Evolutionary conservation across 2,888 invertebrate genomes (phyloP).

Genomic region (Pachydiplax longipennis): DNA sequence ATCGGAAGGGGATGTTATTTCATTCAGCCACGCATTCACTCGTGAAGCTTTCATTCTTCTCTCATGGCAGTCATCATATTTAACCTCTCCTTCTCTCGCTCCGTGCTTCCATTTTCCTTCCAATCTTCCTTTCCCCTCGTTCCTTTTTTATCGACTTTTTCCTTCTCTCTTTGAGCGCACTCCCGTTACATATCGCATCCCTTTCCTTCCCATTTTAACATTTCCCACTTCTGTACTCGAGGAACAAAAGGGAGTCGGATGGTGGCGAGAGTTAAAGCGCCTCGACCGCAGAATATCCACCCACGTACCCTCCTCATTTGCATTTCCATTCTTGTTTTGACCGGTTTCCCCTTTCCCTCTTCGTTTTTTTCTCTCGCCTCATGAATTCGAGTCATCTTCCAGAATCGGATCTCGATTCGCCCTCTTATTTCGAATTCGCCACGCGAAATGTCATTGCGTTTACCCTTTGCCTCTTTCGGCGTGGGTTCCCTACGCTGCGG

Average conservation of each 20-base stretch:
- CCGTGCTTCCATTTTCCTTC: neutral
- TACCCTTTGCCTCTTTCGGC: too few species aligned
- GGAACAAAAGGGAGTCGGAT: neutral
- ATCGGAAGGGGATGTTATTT: neutral
- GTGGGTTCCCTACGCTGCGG: too few species aligned
- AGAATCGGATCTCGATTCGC: neutral
- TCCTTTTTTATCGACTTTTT: neutral
- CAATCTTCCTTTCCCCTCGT: neutral
- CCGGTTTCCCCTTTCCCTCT: neutral
- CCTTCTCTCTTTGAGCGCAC: neutral
- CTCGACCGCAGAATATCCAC: neutral
- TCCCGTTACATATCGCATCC: neutral
- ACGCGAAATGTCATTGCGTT: neutral
- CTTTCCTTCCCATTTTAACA: neutral
- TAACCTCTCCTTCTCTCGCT: neutral
- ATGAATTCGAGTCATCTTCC: neutral
- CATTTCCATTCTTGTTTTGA: neutral
- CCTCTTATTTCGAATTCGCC: neutral
- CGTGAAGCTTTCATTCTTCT: neutral
- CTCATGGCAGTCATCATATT: neutral
- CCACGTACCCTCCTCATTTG: neutral
- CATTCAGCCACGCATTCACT: neutral
- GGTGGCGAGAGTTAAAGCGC: neutral
- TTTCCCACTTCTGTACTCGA: neutral
- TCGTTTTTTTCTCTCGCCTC: neutral